Base-by-base conservation (phyloP, 2,797 vertebrate genomes). In the Scleropages formosus region DNA sequence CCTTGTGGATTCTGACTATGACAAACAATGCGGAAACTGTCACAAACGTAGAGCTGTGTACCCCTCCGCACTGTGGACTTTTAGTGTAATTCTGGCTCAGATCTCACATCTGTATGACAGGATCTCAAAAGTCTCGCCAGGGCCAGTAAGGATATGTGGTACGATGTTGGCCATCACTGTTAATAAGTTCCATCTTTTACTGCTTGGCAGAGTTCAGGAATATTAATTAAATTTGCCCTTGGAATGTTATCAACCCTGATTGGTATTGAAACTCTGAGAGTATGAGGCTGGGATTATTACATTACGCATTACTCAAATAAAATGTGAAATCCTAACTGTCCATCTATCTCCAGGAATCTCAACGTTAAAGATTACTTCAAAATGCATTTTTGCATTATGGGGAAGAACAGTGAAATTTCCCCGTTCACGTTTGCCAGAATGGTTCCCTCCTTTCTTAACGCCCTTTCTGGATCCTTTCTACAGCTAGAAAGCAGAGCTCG, bases 191-290 rank as follows among this genome's bases (percentile, higher is more conserved):
- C 49, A 11, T 39, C 49, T 1, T 58, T 56, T 9, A 24, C 56
- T 47, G 31, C 2, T 18, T 56, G 68, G 51, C 27, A 27, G 10
- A 20, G 26, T 56, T 18, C 18, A 10, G 51, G 26, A 56, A 26
- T 26, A 56, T 56, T 68, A 68, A 69, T 46, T 49, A 47, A 31
- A 53, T 58, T 24, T 68, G 47, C 51, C 24, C 46, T 69, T 69
- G 66, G 47, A 51, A 53, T 69, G 66, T 22, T 24, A 18, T 49
- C 66, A 26, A 66, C 22, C n/a, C 51, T 69, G 51, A 27, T 12
- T 51, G 26, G 66, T 69, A 44, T 69, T 22, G 3, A 1, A 31
- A 58, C 58, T 71, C 16, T 58, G 18, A 56, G 12, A 44, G 27
- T 22, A 24, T 31, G 24, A 56, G 68, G 49, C 68, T 51, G 68